phyloP scores from a whole-genome alignment of 2,888 invertebrate species.

The Holacanthella duospinosa region DNA sequence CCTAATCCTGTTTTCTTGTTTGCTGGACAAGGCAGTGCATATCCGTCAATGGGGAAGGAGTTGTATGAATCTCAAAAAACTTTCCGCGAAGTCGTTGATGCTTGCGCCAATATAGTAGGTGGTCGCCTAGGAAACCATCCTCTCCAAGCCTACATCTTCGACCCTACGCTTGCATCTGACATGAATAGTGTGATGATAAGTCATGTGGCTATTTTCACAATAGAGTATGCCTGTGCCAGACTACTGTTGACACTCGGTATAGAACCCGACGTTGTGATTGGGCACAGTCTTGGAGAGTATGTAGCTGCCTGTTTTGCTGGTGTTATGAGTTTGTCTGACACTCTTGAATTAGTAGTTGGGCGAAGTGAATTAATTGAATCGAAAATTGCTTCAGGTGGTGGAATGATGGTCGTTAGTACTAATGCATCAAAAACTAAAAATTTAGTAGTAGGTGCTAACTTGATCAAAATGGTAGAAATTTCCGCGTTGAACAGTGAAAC shows the following conservation, averaged over 20 bases:
- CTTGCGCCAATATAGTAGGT: neutral
- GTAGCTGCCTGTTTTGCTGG: neutral
- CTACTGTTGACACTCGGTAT: neutral
- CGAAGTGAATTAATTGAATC: neutral
- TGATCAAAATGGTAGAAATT: neutral
- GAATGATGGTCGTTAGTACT: neutral
- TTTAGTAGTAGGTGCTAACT: neutral
- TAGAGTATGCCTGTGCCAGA: neutral
- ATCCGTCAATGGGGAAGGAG: neutral
- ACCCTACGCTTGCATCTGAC: neutral
- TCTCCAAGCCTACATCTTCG: neutral
- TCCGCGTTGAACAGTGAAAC: neutral
- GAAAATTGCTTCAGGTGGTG: neutral
- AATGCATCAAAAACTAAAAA: neutral
- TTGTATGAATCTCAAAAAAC: neutral
- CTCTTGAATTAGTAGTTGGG: neutral
- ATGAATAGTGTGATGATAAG: neutral
- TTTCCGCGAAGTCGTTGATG: neutral
- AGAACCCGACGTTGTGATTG: neutral
- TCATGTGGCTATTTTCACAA: neutral
- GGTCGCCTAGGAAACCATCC: neutral
- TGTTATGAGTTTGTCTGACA: neutral
- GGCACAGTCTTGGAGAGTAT: neutral
- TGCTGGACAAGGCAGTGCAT: neutral
- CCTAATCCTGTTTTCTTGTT: neutral